Evolutionary conservation across 1,140 invertebrate species (phyloP).

Genomic region (Mycetomoellerius zeteki): DNA sequence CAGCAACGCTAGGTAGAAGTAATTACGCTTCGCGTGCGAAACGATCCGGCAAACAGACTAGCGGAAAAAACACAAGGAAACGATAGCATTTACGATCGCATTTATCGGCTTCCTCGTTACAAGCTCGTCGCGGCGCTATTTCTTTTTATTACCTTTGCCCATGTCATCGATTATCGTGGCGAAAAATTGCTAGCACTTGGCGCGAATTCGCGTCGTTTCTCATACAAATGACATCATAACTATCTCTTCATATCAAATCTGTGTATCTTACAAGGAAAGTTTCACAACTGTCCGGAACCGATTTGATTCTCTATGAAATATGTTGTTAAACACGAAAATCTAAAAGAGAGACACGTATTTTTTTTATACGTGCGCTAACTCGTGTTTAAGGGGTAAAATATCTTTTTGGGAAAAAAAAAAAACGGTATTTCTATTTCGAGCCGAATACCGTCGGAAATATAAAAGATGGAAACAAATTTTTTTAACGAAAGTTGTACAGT

Average conservation of each 20-base stretch:
- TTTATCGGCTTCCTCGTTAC: slow-evolving; percentile 72
- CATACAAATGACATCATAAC: slow-evolving; percentile 59
- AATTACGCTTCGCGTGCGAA: slow-evolving; percentile 54
- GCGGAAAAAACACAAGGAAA: slow-evolving; percentile 42
- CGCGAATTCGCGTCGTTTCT: slow-evolving; percentile 58
- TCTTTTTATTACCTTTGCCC: slow-evolving; percentile 38
- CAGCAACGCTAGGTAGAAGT: slow-evolving; percentile 40
- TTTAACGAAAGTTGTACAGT: too few species aligned
- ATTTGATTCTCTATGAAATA: too few species aligned
- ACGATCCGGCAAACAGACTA: slow-evolving; percentile 26
- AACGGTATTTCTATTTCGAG: too few species aligned
- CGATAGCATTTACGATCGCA: slow-evolving; percentile 72
- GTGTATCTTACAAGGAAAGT: too few species aligned
- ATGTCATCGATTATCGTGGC: slow-evolving; percentile 50
- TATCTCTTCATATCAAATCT: slow-evolving; percentile 50
- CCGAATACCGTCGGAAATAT: too few species aligned
- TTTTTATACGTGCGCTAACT: too few species aligned
- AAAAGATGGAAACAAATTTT: too few species aligned
- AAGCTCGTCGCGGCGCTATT: slow-evolving; percentile 66
- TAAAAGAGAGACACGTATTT: too few species aligned
- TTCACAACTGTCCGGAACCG: too few species aligned
- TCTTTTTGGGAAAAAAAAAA: too few species aligned
- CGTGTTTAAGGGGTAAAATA: too few species aligned
- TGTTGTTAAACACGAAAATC: too few species aligned
- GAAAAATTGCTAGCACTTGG: slow-evolving; percentile 55